Evolutionary conservation across 2,113 vertebrate species (phyloP), one percentile per base, ranked within the genome.

Genomic region (Phasianus colchicus): DNA sequence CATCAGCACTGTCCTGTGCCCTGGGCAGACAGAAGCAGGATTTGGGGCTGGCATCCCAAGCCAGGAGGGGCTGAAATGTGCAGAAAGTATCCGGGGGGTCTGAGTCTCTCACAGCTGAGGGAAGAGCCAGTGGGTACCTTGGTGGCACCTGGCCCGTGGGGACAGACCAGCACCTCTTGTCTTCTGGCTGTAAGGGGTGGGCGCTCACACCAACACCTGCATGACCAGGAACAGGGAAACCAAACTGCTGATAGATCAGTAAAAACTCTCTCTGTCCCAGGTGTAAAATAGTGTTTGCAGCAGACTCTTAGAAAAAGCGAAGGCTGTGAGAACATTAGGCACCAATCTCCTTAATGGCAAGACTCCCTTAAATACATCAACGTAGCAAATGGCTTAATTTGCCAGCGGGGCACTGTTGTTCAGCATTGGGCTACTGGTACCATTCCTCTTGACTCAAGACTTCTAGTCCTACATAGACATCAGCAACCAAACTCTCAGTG

Each of bases 1-100:
- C 4, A 1, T 70, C n/a, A 52, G 21, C 67, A 32, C 40, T 0
- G 0, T 70, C 60, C 20, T 77, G 50, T 83, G 32, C 4, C 27
- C 27, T 57, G 63, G 30, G 9, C 57, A 29, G 55, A 18, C 40
- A 57, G 8, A 19, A 65, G 36, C 71, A 75, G 47, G 18, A 24
- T 34, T 43, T 21, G 48, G 47, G 13, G 16, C 11, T 69, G 6
- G 6, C 69, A 40, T 71, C 18, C 65, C 4, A 1, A 34, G 61
- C 20, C 61, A 58, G 15, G 27, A n/a, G 0, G 0, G 20, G 20
- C 55, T 87, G 74, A 84, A 71, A 6, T 13, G 38, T 47, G 38
- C 27, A 12, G 47, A 16, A 24, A 81, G 27, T 30, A 66, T 21
- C 45, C 9, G 70, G 48, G 55, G 43, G 36, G 32, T 22, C 55